These are phyloP conservation scores for Cetoscarus ocellatus DNA, from an alignment of 2,797 vertebrate species.

Conservation along the genomic window DNA sequence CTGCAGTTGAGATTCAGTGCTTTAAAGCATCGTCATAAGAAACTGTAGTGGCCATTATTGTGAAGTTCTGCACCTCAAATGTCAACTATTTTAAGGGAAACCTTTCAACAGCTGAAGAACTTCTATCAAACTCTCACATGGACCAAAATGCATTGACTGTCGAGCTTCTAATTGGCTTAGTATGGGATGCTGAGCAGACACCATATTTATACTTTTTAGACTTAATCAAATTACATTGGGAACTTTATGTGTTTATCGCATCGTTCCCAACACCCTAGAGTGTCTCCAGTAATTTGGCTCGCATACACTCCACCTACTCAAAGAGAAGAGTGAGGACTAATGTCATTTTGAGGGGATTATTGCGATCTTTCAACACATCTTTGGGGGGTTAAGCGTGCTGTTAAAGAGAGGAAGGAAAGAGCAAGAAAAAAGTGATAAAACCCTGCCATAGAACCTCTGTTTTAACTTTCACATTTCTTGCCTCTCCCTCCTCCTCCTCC, in stretches of 20 bases:
- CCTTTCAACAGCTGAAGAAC: constrained; percentile 56
- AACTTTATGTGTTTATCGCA: constrained; percentile 85
- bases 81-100: constrained; percentile 26
- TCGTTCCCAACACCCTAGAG: constrained; percentile 83
- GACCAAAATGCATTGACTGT: constrained; percentile 73
- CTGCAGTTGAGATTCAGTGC: not conserved
- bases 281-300: constrained; percentile 87
- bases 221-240: constrained; percentile 86
- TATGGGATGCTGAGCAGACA: constrained; percentile 69
- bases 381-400: constrained; percentile 82
- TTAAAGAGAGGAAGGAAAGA: constrained; percentile 74
- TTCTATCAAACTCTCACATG: constrained; percentile 66
- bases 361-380: constrained; percentile 86
- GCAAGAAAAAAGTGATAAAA: constrained; percentile 80
- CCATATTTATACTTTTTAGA: constrained; percentile 83
- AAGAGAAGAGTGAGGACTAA: constrained; percentile 85
- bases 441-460: constrained; percentile 74
- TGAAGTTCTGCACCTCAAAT: constrained; percentile 53
- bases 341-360: constrained; percentile 90
- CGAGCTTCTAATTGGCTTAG: constrained; percentile 81
- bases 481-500: constrained; percentile 54
- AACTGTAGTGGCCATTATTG: constrained; percentile 6
- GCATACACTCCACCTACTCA: constrained; percentile 86
- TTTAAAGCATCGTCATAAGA: constrained; percentile 2
- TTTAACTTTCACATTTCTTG: constrained; percentile 82